phyloP scores from a whole-genome alignment of 2,888 invertebrate species.

The Dioctria rufipes region DNA sequence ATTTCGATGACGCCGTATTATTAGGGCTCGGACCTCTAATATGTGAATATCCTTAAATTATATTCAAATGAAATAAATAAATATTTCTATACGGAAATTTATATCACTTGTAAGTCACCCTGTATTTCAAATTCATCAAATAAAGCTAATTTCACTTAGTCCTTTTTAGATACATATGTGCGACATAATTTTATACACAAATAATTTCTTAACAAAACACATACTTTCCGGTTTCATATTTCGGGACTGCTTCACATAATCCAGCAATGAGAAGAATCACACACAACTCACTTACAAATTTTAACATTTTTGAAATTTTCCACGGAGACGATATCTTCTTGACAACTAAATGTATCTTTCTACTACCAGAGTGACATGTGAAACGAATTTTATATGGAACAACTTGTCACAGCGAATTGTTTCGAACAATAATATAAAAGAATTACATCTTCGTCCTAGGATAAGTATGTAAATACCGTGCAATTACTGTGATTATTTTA shows the following conservation, averaged over 20 bases:
- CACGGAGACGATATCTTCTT: background rate
- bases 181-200: too few species aligned
- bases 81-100: too few species aligned
- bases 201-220: background rate
- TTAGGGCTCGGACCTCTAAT: too few species aligned
- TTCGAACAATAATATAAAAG: slow-evolving; percentile 50
- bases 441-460: slow-evolving; percentile 11
- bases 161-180: too few species aligned
- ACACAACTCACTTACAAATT: background rate
- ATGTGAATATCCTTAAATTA: too few species aligned
- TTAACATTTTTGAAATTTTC: slow-evolving; percentile 6
- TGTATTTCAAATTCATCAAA: too few species aligned
- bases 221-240: slow-evolving; percentile 42
- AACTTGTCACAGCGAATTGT: slow-evolving; percentile 41
- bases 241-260: slow-evolving; percentile 31
- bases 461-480: slow-evolving; percentile 10
- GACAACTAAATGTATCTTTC: slow-evolving; percentile 12
- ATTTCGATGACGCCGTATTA: too few species aligned
- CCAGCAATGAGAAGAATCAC: slow-evolving; percentile 17
- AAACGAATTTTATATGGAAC: slow-evolving; percentile 24
- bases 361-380: background rate
- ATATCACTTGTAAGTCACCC: too few species aligned
- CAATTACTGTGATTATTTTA: slow-evolving; percentile 19
- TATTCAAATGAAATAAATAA: too few species aligned
- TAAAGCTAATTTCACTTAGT: too few species aligned